phyloP scores from a whole-genome alignment of 2,888 invertebrate genomes.

The Watsonalla cultraria region DNA sequence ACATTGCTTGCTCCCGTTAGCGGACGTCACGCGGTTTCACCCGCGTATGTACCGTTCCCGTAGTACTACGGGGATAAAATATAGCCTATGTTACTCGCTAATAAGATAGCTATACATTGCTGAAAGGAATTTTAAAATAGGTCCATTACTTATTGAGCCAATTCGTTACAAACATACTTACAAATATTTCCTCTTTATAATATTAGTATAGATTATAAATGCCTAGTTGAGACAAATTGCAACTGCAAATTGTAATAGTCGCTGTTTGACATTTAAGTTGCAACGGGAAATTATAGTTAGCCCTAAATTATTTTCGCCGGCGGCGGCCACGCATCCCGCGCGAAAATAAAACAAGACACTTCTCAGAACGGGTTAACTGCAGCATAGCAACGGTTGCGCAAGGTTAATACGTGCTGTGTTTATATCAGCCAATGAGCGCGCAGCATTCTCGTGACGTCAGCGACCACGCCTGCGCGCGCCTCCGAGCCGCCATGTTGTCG shows the following conservation, averaged over 20 bases:
- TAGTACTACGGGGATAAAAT: no score
- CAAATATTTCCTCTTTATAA: no score
- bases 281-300: not conserved
- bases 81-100: no score
- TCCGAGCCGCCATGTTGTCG: conserved; percentile 60
- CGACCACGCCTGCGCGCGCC: conserved; percentile 78
- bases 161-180: no score
- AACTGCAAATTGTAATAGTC: not conserved
- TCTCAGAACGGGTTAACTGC: conserved; percentile 53
- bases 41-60: no score
- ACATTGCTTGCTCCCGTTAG: no score
- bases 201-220: no score
- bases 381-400: conserved; percentile 74
- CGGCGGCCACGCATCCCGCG: conserved; percentile 9
- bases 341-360: conserved; percentile 50
- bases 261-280: not conserved
- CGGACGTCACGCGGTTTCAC: no score
- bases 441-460: conserved; percentile 62
- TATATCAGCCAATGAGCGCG: conserved; percentile 49
- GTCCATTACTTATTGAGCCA: no score
- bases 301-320: not conserved
- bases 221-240: no score
- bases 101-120: no score
- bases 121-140: no score
- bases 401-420: conserved; percentile 62